phyloP scores from a whole-genome alignment of 1,140 invertebrate genomes.

The Myzus persicae region DNA sequence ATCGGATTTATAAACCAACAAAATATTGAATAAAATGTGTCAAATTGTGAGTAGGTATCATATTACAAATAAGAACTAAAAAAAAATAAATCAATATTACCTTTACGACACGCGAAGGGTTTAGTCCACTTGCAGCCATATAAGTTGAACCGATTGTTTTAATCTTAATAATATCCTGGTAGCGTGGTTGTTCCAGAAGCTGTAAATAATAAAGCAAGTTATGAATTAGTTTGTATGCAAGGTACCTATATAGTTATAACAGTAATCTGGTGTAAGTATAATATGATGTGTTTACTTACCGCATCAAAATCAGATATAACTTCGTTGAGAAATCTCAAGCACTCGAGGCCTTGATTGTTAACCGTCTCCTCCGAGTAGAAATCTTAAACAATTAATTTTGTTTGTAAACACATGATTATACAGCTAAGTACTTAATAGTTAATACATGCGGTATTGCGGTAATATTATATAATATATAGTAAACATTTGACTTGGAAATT shows the following conservation, averaged over 20 bases:
- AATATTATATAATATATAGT: background rate
- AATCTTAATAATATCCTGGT: slow-evolving; percentile 93
- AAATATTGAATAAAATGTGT: background rate
- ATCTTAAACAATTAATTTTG: slow-evolving; percentile 69
- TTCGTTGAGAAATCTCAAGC: slow-evolving; percentile 95
- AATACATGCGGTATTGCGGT: too few species aligned
- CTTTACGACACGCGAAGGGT: slow-evolving; percentile 74
- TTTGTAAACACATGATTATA: background rate
- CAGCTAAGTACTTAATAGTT: background rate
- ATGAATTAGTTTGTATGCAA: background rate
- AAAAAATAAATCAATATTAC: slow-evolving; percentile 63
- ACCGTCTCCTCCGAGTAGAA: slow-evolving; percentile 95
- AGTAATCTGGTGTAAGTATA: background rate
- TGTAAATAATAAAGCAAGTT: slow-evolving; percentile 66
- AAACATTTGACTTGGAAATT: slow-evolving; percentile 47
- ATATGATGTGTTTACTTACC: slow-evolving; percentile 70
- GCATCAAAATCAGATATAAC: slow-evolving; percentile 98
- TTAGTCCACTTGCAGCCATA: slow-evolving; percentile 95
- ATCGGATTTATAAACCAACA: background rate
- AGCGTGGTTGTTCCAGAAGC: slow-evolving; percentile 84
- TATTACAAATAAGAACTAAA: background rate
- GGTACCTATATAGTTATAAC: background rate
- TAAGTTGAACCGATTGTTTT: slow-evolving; percentile 98
- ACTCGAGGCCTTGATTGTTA: slow-evolving; percentile 95
- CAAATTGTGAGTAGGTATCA: background rate